Base-by-base conservation (phyloP, 2,888 invertebrate species). In the Ametastegia equiseti region DNA sequence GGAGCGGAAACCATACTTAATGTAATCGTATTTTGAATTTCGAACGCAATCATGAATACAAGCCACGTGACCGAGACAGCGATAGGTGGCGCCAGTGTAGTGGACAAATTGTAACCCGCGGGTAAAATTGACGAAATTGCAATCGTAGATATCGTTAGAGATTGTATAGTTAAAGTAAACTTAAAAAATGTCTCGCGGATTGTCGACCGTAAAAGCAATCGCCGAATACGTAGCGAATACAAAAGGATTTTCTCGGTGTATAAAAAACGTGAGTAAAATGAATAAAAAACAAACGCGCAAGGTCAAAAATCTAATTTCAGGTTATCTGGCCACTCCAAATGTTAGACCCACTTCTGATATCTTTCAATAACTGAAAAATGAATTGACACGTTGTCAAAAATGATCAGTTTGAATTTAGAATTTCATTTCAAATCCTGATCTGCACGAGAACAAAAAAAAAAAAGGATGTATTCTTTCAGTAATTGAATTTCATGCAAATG, bases 181-280 rank as follows among this genome's bases (percentile, higher is more conserved):
- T n/a, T 54, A 23, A 2, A 77, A 60, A n/a, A 88, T 87, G 85
- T 81, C 85, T 39, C 85, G 83, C 5, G 90, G 90, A 30, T 80
- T 92, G 1, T 91, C 92, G 73, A 86, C 93, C 27, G 80, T 93
- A 0, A 93, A 91, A 87, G 81, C 86, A 47, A n/a, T 93, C 7
- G 85, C 92, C 1, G 90, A 92, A 7, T 88, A 79, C 81, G 82
- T 91, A 0, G 65, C 87, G 0, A 91, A 90, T 50, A 83, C 90
- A 0, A 91, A 92, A 2, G 92, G 92, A 9, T 93, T 92, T 83
- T 93, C 92, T 60, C 90, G 88, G 45, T 91, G 92, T 47, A 86
- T 94, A 83, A 91, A 92, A 84, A 92, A 93, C 86, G 94, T 94
- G 84, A 88, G 88, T 86, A 45, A 33, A n/a, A n/a, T n/a, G n/a